Evolutionary conservation across 2,797 vertebrate species (phyloP).

Genomic region (Okamejei kenojei): DNA sequence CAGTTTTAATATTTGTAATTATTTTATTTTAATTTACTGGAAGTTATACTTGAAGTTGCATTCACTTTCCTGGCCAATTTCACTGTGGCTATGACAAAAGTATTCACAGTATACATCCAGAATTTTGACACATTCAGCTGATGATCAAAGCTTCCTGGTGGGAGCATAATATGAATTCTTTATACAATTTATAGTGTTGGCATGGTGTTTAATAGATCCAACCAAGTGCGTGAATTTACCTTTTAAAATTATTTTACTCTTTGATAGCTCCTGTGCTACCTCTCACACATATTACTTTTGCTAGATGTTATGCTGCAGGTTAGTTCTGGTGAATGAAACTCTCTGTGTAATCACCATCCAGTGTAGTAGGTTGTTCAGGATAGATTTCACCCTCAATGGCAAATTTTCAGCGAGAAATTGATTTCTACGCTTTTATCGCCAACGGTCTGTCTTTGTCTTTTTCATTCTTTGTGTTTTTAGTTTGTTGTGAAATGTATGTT

Average conservation of each 20-base stretch:
- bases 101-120: background rate
- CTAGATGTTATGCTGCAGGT: background rate
- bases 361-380: background rate
- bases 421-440: background rate
- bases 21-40: too few relatives aligned
- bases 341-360: background rate
- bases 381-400: background rate
- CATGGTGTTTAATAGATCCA: constrained; percentile 14
- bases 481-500: too few relatives aligned
- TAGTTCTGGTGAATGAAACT: background rate
- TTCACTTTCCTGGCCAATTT: background rate
- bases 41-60: background rate
- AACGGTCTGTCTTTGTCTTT: too few relatives aligned
- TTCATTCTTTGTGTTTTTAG: too few relatives aligned
- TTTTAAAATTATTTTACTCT: constrained; percentile 11
- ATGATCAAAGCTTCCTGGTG: background rate
- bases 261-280: background rate
- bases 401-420: background rate
- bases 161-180: background rate
- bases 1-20: too few relatives aligned
- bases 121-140: background rate
- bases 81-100: background rate
- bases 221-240: background rate
- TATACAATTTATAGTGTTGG: background rate
- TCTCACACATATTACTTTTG: background rate